Base-by-base conservation (phyloP, 2,797 vertebrate species). In the Leptodactylus fallax region DNA sequence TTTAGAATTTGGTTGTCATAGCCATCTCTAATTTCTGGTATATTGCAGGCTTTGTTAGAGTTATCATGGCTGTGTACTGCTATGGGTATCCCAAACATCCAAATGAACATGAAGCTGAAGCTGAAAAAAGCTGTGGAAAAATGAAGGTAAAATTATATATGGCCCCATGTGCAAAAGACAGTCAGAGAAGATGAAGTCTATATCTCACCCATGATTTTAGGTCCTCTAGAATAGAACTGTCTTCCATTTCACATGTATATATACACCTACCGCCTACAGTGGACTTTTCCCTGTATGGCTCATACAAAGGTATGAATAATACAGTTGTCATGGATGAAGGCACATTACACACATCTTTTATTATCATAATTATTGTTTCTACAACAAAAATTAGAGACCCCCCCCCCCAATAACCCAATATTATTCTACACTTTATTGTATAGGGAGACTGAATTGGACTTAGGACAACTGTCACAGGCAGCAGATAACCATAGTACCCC, bases 181-280 rank as follows among this genome's bases (percentile, higher is more conserved):
- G 21, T 13, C 63, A 69, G 3, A 36, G 49, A 9, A 71, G 9
- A 25, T 9, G 25, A 67, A 13, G 13, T 25, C 49, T 45, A 55
- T 17, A 53, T 17, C 81, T 83, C 65, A 83, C 81, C 81, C 81
- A 83, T 83, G 23, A 11, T 51, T 36, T 55, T 17, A 56, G 49
- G 17, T 69, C n/a, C 61, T 69, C 49, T 56, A 21, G 5, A 71
- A 13, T 27, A 55, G 49, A 17, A 23, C 11, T 65, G 49, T 55
- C 63, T 83, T 23, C 81, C 81, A 83, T 83, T 55, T 11, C 23
- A 47, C 16, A 69, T 83, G 81, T 83, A 83, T 83, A 83, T 83
- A 83, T 83, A 71, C 81, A 83, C 81, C 81, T 82, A 3, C 81
- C 81, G 63, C 81, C 81, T 55, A 83, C 81, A 82, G 0, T 55